These are phyloP conservation scores for Thymallus thymallus DNA, from an alignment of 2,113 vertebrate species.

Conservation along the genomic window DNA sequence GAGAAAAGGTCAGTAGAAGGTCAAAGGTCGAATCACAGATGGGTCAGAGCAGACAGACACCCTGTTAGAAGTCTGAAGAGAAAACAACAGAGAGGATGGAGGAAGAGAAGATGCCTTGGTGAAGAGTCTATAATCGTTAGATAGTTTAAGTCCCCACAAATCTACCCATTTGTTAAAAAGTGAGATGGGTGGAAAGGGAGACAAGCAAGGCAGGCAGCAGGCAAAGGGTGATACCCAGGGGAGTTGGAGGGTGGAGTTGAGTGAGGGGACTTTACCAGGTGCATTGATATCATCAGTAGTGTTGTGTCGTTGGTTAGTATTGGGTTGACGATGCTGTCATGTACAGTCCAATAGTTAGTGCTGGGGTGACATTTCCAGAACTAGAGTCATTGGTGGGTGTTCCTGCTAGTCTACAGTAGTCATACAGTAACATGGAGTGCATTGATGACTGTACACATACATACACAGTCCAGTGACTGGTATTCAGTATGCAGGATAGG, in stretches of 20 bases:
- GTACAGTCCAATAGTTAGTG: conserved; percentile 20
- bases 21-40: conserved; percentile 78
- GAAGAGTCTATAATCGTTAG: neutral
- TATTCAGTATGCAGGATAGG: conserved; percentile 40
- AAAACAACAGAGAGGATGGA: neutral
- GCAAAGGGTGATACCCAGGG: conserved; percentile 35
- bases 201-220: conserved; percentile 70
- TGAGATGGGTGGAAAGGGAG: conserved; percentile 56
- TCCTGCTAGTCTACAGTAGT: conserved; percentile 27
- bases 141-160: neutral
- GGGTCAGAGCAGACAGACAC: conserved; percentile 46
- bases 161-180: neutral
- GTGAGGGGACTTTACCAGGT: conserved; percentile 38
- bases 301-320: conserved; percentile 34
- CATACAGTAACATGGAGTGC: conserved; percentile 1
- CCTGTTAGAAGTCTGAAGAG: conserved; percentile 12
- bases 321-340: conserved; percentile 25
- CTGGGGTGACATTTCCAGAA: conserved; percentile 32
- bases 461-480: conserved; percentile 27
- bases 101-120: neutral
- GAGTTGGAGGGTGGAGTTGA: conserved; percentile 5
- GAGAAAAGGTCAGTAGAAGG: conserved; percentile 79
- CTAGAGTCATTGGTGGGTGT: neutral
- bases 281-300: conserved; percentile 24
- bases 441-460: no score